Base-by-base conservation (phyloP, 2,797 vertebrate species). In the Girardinus metallicus region DNA sequence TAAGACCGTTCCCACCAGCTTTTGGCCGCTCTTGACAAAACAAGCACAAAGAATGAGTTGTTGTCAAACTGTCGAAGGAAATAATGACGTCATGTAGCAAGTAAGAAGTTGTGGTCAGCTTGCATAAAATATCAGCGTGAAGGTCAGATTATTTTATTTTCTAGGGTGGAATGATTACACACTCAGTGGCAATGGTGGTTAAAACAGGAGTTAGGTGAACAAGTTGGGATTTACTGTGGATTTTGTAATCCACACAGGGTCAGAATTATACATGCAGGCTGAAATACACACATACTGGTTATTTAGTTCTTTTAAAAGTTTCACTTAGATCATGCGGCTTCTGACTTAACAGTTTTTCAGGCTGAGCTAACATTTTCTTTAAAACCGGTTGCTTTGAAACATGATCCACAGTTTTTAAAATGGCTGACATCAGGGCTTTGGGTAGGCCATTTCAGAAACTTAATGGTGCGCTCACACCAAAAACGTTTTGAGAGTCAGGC, bases 31-130 rank as follows among this genome's bases (percentile, higher is more conserved):
- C 26, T n/a, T 44, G 23, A 43, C 13, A 39, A 44, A 70, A n/a
- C 26, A 44, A 44, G 66, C 23, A 70, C 66, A 70, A 70, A 70
- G 66, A 12, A 70, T 31, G 39, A 70, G 66, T 70, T 70, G 66
- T 70, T 70, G 41, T 70, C 39, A 1, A 70, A 43, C 10, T n/a
- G 23, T 70, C 26, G 26, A 43, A 70, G 39, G 39, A 70, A 70
- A 43, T 13, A 15, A 43, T 70, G 36, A 15, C 12, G 12, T 23
- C 23, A 36, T 13, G 34, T 36, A 66, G 31, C 62, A 66, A 66
- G 7, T 23, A 66, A 64, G 62, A 34, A 39, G 34, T 21, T 64
- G 23, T 9, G 11, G 23, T 70, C 66, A 43, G 39, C 36, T 43
- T 70, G 6, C 66, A n/a, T n/a, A 43, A 26, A 53, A 26, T 26